phyloP scores from a whole-genome alignment of 2,888 invertebrate species.

The Acrobasis repandana region DNA sequence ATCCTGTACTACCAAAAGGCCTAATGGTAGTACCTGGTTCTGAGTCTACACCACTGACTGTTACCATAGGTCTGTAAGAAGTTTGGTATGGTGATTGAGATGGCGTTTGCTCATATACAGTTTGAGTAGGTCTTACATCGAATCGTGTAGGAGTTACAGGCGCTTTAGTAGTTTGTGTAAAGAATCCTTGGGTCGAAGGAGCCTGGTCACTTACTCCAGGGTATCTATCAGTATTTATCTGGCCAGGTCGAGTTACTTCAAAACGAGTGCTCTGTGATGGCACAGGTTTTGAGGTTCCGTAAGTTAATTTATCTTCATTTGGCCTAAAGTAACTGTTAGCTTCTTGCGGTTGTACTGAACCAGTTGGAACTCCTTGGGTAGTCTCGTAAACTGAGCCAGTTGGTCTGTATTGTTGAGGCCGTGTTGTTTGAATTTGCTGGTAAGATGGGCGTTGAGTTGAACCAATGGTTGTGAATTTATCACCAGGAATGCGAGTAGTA shows the following conservation, averaged over 20 bases:
- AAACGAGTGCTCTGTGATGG: slow-evolving; percentile 11
- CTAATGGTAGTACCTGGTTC: not conserved
- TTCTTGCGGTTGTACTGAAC: not conserved
- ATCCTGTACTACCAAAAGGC: slow-evolving; percentile 16
- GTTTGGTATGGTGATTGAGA: slow-evolving; percentile 20
- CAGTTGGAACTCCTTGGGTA: not conserved
- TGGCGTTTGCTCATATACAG: slow-evolving; percentile 8
- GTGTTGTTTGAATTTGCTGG: slow-evolving; percentile 19
- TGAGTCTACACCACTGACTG: slow-evolving; percentile 13
- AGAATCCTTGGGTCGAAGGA: slow-evolving; percentile 6
- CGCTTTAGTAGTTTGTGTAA: not conserved
- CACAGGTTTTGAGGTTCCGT: slow-evolving; percentile 17
- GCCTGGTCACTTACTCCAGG: slow-evolving; percentile 15
- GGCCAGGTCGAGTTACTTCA: slow-evolving; percentile 21
- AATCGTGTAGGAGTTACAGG: not conserved
- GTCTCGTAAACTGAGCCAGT: not conserved
- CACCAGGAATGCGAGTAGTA: not conserved
- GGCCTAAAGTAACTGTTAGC: not conserved
- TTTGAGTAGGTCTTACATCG: not conserved
- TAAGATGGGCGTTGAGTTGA: slow-evolving; percentile 23
- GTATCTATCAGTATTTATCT: slow-evolving; percentile 16
- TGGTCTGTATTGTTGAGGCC: slow-evolving; percentile 10
- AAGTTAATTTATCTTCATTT: not conserved
- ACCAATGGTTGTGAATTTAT: slow-evolving; percentile 1
- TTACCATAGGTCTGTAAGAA: slow-evolving; percentile 19